Base-by-base conservation (phyloP, 2,888 invertebrate species). In the Drosophila nr. perissopoda region DNA sequence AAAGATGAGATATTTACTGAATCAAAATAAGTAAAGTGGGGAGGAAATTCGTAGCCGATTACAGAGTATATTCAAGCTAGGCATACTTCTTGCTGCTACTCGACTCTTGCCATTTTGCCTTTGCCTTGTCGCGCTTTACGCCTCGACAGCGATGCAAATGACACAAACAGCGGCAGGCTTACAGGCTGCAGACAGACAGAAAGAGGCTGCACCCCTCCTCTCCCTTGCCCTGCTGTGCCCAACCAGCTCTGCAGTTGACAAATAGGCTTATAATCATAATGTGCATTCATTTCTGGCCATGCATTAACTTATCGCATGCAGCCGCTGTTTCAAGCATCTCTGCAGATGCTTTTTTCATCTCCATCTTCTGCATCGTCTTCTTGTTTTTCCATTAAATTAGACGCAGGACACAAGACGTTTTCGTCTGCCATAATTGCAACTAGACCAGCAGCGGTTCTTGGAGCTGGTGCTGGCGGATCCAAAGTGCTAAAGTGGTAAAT, bases 401-500 rank as follows among this genome's bases (percentile, higher is more conserved):
- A 76, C 87, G 70, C 80, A 85, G 71, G 70, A 68, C 81, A 56
- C 80, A 78, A 75, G 81, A 74, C 75, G 81, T 72, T 80, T 74
- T 53, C 65, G 40, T 64, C 69, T 80, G 75, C 81, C 78, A 78
- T 80, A 78, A 80, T 80, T 80, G 79, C 79, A 78, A 54, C 29
- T 38, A 38, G 38, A 13, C 54, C 54, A 40, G 48, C n/a, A 16
- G 48, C 36, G 48, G 25, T 49, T 45, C 16, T 16, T 62, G 18
- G 11, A 27, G 6, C 25, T 3, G 38, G 38, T n/a, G n/a, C n/a
- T 40, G 75, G 64, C 53, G 48, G 62, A 59, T 74, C 63, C 71
- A 74, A 64, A 75, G 76, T 85, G 86, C 85, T 85, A 89, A 90
- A 90, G 90, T 87, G 87, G 87, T 89, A 87, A 87, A 87, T 90